Evolutionary conservation across 2,797 vertebrate genomes (phyloP), one percentile per base, ranked within the genome.

Genomic region (Saxicola maurus): DNA sequence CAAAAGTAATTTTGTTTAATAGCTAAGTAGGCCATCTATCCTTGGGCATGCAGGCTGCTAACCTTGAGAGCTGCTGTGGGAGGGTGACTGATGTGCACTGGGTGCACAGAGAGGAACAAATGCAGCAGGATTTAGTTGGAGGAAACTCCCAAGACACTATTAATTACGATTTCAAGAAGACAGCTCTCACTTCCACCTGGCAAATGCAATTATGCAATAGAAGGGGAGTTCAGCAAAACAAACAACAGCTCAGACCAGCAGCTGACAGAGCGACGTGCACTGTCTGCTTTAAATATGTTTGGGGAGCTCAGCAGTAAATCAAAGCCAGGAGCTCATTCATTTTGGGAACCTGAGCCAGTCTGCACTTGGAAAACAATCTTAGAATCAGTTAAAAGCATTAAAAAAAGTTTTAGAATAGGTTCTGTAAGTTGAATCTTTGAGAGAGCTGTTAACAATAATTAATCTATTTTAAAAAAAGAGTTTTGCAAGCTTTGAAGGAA

Each of bases 151-250:
- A 53, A 72, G 69, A 68, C 13, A 17, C 46, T 31, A 72, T 89
- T 88, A 94, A 75, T 82, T 77, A 33, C 40, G 21, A 87, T 91
- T 92, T 92, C 65, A 90, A 33, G 71, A 57, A 71, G 82, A 71
- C 84, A 91, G 68, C 66, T 82, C 66, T 92, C 66, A 38, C 62
- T 86, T 86, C 57, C 76, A 91, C 79, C 76, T 85, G 62, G 72
- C 59, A 92, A 92, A 77, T 42, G 69, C 65, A 91, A 81, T 88
- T 82, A 86, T 68, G 75, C 65, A 71, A 74, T 15, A 45, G 64
- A 90, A 82, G 42, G 0, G 2, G 35, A 77, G 68, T 78, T 87
- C 57, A 74, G 67, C 68, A 94, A 90, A 93, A 89, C 42, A 85
- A 92, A 91, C 75, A 92, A 46, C 72, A 82, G 61, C 48, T 90